Base-by-base conservation (phyloP, 1,140 invertebrate genomes). In the Acyrthosiphon pisum region DNA sequence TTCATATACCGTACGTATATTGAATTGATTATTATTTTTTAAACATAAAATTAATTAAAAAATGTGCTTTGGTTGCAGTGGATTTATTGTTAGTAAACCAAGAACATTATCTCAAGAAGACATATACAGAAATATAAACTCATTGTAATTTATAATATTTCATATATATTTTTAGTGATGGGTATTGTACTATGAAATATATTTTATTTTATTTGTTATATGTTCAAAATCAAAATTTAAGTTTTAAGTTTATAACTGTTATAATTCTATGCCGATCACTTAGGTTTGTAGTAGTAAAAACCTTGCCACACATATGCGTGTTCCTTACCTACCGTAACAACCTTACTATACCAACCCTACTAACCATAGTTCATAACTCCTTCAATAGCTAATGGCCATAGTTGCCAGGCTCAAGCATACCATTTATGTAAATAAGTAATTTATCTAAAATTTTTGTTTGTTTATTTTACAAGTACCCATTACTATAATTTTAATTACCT, bases 101-200 rank as follows among this genome's bases (percentile, higher is more conserved):
- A 96, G 97, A 94, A 97, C 96, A 93, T 96, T 96, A 94, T 97
- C 97, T 14, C 97, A 98, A 95, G 97, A 98, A 94, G 97, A 97
- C 94, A 97, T 98, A 94, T 98, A 98, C 95, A 97, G 97, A 95
- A 97, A 97, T 95, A 96, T 98, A 93, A 94, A 96, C 91, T 95
- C 95, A 91, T 95, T 95, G 96, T 96, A 95, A 96, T 95, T 60
- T 95, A 83, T 92, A 84, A 20, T 53, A 91, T 76, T 76, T 76
- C 4, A 76, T 6, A n/a, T 6, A n/a, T 76, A 76, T n/a, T 18
- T n/a, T 76, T 18, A 76, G 60, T 76, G 14, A 76, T 68, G 60
- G 60, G 30, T n/a, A 68, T 68, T 68, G 60, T 68, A 68, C n/a
- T 26, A 68, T 0, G n/a, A n/a, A 11, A 68, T n/a, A n/a, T n/a